These are phyloP conservation scores for Nyctibius grandis DNA, from an alignment of 2,797 vertebrate species.

Conservation along the genomic window DNA sequence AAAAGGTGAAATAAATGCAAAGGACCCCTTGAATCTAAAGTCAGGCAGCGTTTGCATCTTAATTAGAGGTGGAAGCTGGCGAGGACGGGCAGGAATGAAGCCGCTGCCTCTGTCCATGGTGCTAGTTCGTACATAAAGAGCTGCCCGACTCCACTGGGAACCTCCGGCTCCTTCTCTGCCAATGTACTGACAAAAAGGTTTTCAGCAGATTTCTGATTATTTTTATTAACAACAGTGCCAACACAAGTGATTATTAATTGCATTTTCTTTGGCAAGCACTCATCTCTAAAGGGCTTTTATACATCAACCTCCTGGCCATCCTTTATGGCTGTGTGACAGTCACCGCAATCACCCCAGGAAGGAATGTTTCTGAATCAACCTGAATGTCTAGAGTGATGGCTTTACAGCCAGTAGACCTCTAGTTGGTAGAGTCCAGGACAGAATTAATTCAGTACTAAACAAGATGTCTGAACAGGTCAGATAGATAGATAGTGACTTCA, in stretches of 20 bases:
- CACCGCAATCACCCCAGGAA: background rate
- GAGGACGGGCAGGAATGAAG: fast-evolving
- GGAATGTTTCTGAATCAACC: background rate
- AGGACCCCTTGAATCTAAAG: fast-evolving
- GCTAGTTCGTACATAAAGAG: fast-evolving
- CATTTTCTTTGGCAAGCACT: background rate
- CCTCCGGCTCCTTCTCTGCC: background rate
- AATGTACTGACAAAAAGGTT: fast-evolving
- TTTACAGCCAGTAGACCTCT: background rate
- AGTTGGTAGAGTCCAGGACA: fast-evolving
- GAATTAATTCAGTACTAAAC: background rate
- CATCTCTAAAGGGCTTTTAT: background rate
- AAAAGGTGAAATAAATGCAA: background rate
- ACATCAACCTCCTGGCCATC: fast-evolving
- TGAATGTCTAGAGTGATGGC: background rate
- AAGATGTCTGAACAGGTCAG: background rate
- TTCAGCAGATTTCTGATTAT: background rate
- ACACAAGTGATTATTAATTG: background rate
- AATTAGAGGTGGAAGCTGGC: background rate
- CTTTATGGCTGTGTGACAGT: background rate
- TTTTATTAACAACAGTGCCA: background rate
- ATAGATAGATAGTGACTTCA: background rate
- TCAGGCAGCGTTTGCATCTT: fast-evolving
- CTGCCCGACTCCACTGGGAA: fast-evolving
- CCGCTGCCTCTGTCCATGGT: constrained; percentile 52